Conservation (phyloP, 2,113 vertebrate species). For the Podarcis raffonei region DNA sequence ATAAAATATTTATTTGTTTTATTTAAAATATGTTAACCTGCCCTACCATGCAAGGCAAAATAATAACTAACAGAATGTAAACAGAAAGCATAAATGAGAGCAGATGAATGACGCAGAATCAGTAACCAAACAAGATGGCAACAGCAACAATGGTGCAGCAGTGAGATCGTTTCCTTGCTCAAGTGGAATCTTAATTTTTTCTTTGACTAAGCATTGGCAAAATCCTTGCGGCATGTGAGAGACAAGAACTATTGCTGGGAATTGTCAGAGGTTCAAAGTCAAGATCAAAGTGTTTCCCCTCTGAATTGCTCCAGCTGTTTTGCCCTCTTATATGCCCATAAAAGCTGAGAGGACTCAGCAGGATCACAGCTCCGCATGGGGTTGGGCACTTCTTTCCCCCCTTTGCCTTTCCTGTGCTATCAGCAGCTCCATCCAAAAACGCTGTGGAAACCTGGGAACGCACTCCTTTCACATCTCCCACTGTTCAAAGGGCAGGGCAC, state of each 20-base stretch:
- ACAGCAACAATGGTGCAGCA: not conserved
- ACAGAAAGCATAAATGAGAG: too few relatives aligned
- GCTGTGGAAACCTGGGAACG: conserved; percentile 43
- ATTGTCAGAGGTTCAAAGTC: conserved; percentile 70
- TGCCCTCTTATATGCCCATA: conserved; percentile 71
- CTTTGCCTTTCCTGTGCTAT: conserved; percentile 56
- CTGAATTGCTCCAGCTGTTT: conserved; percentile 66
- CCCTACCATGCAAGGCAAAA: too few relatives aligned
- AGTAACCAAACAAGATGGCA: not conserved
- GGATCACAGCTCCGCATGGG: conserved; percentile 43
- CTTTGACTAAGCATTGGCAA: not conserved
- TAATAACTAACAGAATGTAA: too few relatives aligned
- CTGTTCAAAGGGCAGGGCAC: not conserved
- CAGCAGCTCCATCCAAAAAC: conserved; percentile 57
- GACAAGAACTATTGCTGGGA: conserved; percentile 43
- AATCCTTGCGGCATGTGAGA: conserved; percentile 20
- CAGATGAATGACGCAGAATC: too few relatives aligned
- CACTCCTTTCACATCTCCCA: not conserved
- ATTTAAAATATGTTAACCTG: too few relatives aligned
- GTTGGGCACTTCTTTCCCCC: conserved; percentile 35
- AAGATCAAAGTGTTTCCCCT: conserved; percentile 75
- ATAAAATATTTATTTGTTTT: not conserved
- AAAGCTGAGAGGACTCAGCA: conserved; percentile 66
- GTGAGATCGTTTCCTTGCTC: not conserved
- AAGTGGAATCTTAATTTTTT: not conserved